A percentile compares a stretch with the other conserved stretches of the same genome.
Conservation (phyloP, 2,888 invertebrate genomes). For the Belgica antarctica region DNA sequence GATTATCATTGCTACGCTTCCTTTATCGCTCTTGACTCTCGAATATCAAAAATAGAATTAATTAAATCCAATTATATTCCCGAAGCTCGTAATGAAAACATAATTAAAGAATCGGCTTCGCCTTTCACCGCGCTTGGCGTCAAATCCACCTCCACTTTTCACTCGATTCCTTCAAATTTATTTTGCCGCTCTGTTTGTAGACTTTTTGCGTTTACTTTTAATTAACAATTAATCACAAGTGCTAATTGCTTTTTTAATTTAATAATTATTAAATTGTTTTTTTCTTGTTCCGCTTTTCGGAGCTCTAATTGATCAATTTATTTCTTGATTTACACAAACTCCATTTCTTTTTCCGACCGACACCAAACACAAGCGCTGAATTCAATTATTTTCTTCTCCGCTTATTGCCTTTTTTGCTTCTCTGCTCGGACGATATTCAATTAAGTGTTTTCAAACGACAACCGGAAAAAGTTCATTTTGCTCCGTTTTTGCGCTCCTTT, state of each 20-base stretch:
- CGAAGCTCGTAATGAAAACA: background rate
- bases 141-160: background rate
- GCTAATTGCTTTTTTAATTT: slow-evolving; percentile 11
- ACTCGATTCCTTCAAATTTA: background rate
- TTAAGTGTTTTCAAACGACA: too few species aligned
- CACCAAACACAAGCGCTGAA: too few species aligned
- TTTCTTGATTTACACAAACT: background rate
- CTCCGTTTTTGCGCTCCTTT: too few species aligned
- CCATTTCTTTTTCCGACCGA: too few species aligned
- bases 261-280: background rate
- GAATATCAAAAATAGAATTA: background rate
- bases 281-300: background rate
- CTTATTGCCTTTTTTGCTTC: too few species aligned
- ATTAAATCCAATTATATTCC: slow-evolving; percentile 7
- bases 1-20: slow-evolving; percentile 8
- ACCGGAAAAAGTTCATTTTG: too few species aligned
- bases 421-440: too few species aligned
- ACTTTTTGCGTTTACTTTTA: background rate
- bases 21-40: background rate
- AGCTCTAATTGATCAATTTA: background rate
- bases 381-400: too few species aligned
- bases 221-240: slow-evolving; percentile 21
- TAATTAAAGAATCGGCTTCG: background rate
- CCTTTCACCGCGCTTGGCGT: too few species aligned
- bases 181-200: background rate